Percentiles rank a stretch among this genome's conserved stretches.
These are phyloP conservation scores for Tragopan temminckii DNA, from an alignment of 2,797 vertebrate genomes.

Conservation along the genomic window DNA sequence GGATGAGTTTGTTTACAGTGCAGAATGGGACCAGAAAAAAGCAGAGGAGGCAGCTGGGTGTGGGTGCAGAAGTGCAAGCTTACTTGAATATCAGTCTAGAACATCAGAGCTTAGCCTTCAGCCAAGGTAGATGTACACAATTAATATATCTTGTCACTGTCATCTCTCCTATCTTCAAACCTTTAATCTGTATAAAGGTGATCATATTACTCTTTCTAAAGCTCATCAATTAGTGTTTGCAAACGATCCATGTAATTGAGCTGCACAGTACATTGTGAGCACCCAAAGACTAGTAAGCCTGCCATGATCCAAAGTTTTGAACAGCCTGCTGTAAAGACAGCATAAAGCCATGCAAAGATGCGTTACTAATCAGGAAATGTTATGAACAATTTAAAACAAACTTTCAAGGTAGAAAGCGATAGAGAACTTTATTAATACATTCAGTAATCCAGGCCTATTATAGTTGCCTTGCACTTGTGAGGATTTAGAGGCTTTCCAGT, in stretches of 20 bases:
- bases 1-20: background rate
- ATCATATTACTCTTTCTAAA: background rate
- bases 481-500: background rate
- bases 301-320: background rate
- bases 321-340: background rate
- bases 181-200: background rate
- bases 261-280: background rate
- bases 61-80: background rate
- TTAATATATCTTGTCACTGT: background rate
- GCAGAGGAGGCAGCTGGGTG: background rate
- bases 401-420: background rate
- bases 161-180: background rate
- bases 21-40: background rate
- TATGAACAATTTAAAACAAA: background rate
- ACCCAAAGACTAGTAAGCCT: background rate
- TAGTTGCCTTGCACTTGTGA: background rate
- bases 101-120: background rate
- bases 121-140: background rate
- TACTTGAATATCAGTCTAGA: background rate
- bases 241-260: background rate
- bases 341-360: background rate
- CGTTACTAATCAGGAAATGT: background rate
- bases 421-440: background rate
- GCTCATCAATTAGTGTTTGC: background rate
- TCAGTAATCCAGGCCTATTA: background rate